Base-by-base conservation (phyloP, 2,113 vertebrate species). In the Amia ocellicauda region DNA sequence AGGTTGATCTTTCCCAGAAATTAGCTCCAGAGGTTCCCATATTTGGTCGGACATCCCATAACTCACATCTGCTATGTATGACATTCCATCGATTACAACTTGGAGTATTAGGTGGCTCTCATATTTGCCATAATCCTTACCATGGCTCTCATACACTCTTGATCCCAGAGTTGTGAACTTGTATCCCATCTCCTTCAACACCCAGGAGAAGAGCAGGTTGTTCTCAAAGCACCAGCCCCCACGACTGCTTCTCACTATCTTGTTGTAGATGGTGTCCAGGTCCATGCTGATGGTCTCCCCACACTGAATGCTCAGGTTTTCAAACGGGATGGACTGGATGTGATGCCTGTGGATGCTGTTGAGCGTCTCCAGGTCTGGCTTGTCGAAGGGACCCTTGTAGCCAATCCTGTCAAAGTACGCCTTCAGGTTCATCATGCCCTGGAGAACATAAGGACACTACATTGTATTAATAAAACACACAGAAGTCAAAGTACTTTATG, bases 181-280 rank as follows among this genome's bases (percentile, higher is more conserved):
- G 0, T 91, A 96, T 4, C 93, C 90, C 1, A 93, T 80, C 22
- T 90, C 84, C 71, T 80, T 87, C 60, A 97, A 74, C 23, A 75
- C 91, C 93, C 93, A 95, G 3, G 80, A 83, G 0, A 96, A 86
- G 14, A 95, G 82, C 0, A 77, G 55, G 71, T 95, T 96, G 77
- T 90, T 88, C 65, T 96, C 93, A 63, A 90, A 79, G 75, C 94
- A 96, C 91, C 91, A 95, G 1, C 93, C 94, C 7, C 94, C 93
- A 0, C 88, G 85, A 0, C 75, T 77, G 57, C 55, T 83, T 69
- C 66, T 83, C 61, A 96, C 91, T 3, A 95, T 56, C 71, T 94
- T 93, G 36, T 91, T 58, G 60, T 84, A 97, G 62, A 71, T 67
- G 0, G 51, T 29, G 42, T 91, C 70, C 22, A 93, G 74, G 29